Conservation (phyloP, 2,797 vertebrate species). For the Eulemur albifrons region DNA sequence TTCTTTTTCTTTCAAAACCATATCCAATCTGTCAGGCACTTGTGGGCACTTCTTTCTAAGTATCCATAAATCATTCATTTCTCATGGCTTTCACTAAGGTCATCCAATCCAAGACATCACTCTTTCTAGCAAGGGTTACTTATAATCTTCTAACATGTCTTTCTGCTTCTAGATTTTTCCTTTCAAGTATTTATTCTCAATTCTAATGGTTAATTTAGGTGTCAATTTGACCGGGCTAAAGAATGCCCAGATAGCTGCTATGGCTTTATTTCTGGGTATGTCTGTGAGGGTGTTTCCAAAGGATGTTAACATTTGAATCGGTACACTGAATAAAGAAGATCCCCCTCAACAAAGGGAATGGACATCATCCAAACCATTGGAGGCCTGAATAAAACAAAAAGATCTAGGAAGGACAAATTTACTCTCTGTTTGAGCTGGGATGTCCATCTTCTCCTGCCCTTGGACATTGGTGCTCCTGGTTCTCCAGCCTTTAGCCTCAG, state of each 20-base stretch:
- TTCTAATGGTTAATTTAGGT: neutral
- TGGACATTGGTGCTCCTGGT: neutral
- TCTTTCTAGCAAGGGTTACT: neutral
- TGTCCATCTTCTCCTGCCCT: neutral
- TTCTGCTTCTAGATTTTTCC: neutral
- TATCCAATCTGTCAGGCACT: neutral
- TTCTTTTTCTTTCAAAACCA: neutral
- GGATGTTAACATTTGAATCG: neutral
- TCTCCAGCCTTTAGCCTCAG: neutral
- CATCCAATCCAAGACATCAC: neutral
- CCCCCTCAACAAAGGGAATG: neutral
- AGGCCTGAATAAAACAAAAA: neutral
- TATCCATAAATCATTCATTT: neutral
- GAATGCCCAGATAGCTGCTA: neutral
- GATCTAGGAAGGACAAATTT: neutral
- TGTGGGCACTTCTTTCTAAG: neutral
- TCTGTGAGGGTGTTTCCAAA: neutral
- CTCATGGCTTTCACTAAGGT: neutral
- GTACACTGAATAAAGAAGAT: neutral
- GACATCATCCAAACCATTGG: neutral
- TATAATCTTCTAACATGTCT: neutral
- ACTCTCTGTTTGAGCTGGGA: neutral
- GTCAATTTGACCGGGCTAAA: neutral
- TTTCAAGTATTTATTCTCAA: neutral
- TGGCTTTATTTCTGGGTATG: neutral